These are phyloP conservation scores for Diuraphis noxia DNA, from an alignment of 1,140 invertebrate species.

Conservation along the genomic window DNA sequence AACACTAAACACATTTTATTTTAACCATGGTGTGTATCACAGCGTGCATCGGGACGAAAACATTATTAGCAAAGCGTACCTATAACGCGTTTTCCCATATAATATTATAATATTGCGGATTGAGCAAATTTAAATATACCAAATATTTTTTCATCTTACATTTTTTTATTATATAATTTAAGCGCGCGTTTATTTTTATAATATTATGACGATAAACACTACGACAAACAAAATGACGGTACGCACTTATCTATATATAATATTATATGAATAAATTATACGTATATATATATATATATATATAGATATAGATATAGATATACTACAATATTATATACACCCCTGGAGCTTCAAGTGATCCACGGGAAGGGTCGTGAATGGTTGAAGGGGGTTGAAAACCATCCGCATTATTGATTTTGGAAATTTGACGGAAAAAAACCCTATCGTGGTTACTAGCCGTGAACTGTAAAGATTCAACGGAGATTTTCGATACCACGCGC, in stretches of 20 bases:
- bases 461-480: not conserved
- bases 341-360: not conserved
- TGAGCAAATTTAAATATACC: not conserved
- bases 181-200: not conserved
- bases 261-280: not conserved
- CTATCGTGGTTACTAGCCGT: not conserved
- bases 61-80: not conserved
- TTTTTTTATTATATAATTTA: not conserved
- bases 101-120: not conserved
- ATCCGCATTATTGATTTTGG: not conserved
- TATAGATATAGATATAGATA: too few species aligned
- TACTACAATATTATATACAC: not conserved
- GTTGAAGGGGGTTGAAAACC: not conserved
- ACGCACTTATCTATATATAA: not conserved
- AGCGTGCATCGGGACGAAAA: not conserved
- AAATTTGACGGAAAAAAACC: not conserved
- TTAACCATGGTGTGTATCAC: not conserved
- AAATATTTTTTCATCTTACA: not conserved
- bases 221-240: not conserved
- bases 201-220: not conserved
- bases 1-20: not conserved
- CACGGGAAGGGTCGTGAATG: not conserved
- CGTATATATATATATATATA: not conserved
- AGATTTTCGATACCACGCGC: slow-evolving; percentile 8
- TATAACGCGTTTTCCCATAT: too few species aligned